Evolutionary conservation across 2,113 vertebrate genomes (phyloP).

Genomic region (Hippocampus abdominalis): DNA sequence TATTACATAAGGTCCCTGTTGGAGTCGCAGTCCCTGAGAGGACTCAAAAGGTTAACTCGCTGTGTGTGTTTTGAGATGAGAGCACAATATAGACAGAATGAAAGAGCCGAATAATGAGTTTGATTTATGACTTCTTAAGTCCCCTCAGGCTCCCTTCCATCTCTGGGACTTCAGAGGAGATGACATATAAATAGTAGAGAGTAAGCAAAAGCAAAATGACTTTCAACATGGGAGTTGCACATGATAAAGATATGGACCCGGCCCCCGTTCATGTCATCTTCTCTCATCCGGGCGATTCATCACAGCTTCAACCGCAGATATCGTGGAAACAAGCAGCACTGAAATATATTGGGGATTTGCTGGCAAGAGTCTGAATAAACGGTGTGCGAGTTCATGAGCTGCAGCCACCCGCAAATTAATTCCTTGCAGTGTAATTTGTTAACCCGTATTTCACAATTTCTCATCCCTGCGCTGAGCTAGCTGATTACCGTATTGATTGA

Average conservation of each 20-base stretch:
- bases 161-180: conserved; percentile 12
- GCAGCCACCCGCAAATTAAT: conserved; percentile 21
- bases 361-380: background rate
- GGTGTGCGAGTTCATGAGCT: conserved; percentile 6
- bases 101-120: conserved; percentile 16
- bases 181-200: conserved; percentile 16
- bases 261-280: conserved; percentile 32
- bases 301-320: conserved; percentile 31
- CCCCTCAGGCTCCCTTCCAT: background rate
- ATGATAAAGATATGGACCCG: conserved; percentile 32
- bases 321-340: background rate
- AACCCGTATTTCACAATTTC: conserved; percentile 30
- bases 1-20: conserved; percentile 9
- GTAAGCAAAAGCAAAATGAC: conserved; percentile 36
- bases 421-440: conserved; percentile 24
- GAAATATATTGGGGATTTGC: background rate
- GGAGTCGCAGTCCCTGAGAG: conserved; percentile 13
- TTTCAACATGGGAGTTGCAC: conserved; percentile 16
- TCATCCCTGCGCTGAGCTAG: conserved; percentile 17
- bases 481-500: too few species aligned
- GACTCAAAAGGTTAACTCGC: conserved; percentile 7
- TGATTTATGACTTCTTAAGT: conserved; percentile 33
- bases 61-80: conserved; percentile 8
- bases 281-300: conserved; percentile 35
- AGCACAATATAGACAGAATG: background rate